Evolutionary conservation across 2,797 vertebrate genomes (phyloP).

Genomic region (Heteromormyrus szaboi): DNA sequence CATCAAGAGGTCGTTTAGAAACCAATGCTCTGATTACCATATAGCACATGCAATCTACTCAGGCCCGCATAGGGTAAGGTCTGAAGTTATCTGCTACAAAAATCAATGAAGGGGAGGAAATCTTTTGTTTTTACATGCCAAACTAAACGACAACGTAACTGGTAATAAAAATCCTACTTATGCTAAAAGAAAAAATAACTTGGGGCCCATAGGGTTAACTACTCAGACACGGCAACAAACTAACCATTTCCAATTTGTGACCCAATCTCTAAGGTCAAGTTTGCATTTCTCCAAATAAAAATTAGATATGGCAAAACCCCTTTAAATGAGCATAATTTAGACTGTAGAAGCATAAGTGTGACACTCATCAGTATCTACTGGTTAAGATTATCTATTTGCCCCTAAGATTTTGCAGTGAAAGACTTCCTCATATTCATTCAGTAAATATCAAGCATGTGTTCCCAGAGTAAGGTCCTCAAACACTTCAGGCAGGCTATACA

Average conservation of each 20-base stretch:
- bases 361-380: neutral
- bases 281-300: neutral
- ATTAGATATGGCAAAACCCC: neutral
- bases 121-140: neutral
- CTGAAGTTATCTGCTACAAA: neutral
- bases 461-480: neutral
- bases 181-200: neutral
- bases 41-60: neutral
- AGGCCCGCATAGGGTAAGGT: neutral
- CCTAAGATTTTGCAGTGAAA: neutral
- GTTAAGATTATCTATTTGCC: neutral
- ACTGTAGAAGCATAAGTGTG: neutral
- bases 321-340: neutral
- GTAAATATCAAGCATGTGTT: neutral
- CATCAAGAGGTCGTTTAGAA: neutral
- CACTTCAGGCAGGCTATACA: neutral
- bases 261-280: neutral
- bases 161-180: neutral
- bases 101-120: neutral
- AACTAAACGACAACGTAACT: neutral
- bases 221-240: neutral
- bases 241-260: neutral
- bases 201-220: slow-evolving; percentile 1
- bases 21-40: neutral
- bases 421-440: neutral